Evolutionary conservation across 2,797 vertebrate species (phyloP), one percentile per base, ranked within the genome.

Genomic region (Arctocebus calabarensis): DNA sequence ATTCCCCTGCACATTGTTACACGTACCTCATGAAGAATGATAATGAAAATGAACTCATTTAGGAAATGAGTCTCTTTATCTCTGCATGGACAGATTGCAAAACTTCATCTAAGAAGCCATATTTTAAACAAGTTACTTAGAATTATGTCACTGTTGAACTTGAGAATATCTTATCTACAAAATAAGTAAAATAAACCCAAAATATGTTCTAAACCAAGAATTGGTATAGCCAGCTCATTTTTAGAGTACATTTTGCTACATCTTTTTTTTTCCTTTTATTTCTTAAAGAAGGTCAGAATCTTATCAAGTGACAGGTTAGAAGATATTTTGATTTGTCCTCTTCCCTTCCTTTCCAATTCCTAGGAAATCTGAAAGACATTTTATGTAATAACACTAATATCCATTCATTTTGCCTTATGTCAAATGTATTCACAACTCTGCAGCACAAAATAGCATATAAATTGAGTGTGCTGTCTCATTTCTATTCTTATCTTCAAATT

Each of bases 31-130:
- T 32, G 92, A 94, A 82, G 78, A 97, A 97, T 93, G 95, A 82
- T 82, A 94, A 94, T 88, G 88, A 86, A 97, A 95, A 95, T 25
- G 71, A 97, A 96, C 77, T 97, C 94, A 52, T 97, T 97, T 95
- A 94, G 93, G 79, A 95, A 96, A 96, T 40, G 61, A 70, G 83
- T 97, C 81, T 96, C 77, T 96, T 95, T 93, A 96, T 96, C 82
- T 95, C 66, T 96, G 32, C 62, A 88, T 92, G 75, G 94, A 90
- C 40, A 95, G 85, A 97, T 97, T 90, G n/a, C 70, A 95, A 94
- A 98, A 74, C 81, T 97, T 96, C 70, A 91, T 57, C 37, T 87
- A 88, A 96, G 17, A 78, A 85, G 82, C 71, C 79, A 14, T 84
- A 94, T 92, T 95, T 93, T 88, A 87, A 97, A 96, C 64, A 84